Evolutionary conservation across 2,113 vertebrate genomes (phyloP), one percentile per base, ranked within the genome.

Genomic region (Lepidothrix coronata): DNA sequence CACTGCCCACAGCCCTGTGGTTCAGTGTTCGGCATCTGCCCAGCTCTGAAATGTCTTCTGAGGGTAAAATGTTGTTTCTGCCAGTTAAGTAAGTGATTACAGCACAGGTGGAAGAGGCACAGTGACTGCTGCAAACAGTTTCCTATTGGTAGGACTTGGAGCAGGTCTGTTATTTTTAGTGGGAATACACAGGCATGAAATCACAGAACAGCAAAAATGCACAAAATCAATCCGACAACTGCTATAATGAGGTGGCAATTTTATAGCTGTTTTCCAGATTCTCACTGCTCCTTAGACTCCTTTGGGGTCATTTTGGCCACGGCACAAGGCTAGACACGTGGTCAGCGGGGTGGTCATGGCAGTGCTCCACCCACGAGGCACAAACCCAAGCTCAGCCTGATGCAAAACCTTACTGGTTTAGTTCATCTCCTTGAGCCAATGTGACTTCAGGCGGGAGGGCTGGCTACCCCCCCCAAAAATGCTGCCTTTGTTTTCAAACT

Each of bases 321-420:
- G 1, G 33, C 44, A 78, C 19, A 35, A 41, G 17, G 35, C 61
- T 78, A 46, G 71, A 55, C 74, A 46, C 0, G 1, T 3, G 28
- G 37, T 28, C 0, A 0, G n/a, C 33, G 71, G n/a, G 28, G 46
- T 30, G 46, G 30, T 44, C 55, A 24, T 0, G 0, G 52, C 1
- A 1, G 11, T 0, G 4, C 39, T 77, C 43, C 43, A 67, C 33
- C 8, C 39, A 52, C 0, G 0, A 70, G 59, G 41, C 12, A 49
- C 19, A 41, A 76, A 90, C 25, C 39, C 59, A 77, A 51, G 61
- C 30, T 51, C 46, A 19, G 21, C 14, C 25, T 55, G 57, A 28
- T 55, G 57, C 24, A 61, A 75, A 71, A 37, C 58, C 11, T 48
- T 58, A 55, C 2, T 1, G 12, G 10, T 88, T 58, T 72, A 28